Base-by-base conservation (phyloP, 2,797 vertebrate species). In the Chelon auratus region DNA sequence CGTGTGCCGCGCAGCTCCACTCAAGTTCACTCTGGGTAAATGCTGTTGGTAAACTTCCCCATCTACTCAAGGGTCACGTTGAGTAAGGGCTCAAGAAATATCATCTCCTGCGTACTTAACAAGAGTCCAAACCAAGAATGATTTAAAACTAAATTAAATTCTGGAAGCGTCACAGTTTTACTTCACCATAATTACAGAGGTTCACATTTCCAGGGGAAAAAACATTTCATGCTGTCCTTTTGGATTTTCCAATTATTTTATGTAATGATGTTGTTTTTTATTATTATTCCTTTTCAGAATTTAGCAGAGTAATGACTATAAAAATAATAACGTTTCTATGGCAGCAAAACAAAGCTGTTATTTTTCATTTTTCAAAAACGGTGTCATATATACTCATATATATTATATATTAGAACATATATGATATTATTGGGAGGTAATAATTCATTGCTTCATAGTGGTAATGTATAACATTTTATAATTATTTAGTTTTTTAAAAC, bases 1-100 rank as follows among this genome's bases (percentile, higher is more conserved):
- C 78, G 88, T 95, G 93, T 91, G 88, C 88, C 81, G 71, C 75
- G 62, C 78, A 40, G 70, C 69, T 72, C 72, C 62, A 51, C 63
- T 40, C 9, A 4, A 24, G 48, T 37, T 59, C 55, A 56, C 72
- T 47, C 55, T 65, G 67, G 55, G 37, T 62, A 56, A 66, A 83
- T 24, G 52, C 39, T 66, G 47, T 10, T 20, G 37, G 51, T 75
- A 43, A 55, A 64, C 71, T 72, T 73, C 64, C 64, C 54, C 30
- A 37, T 60, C 1, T 0, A 59, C n/a, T 58, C 22, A 47, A 36
- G 43, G 43, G 62, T 65, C 63, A 45, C 22, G 54, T 51, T 50
- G 18, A 58, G 40, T 26, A 56, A 57, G 33, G 12, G 45, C 55
- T n/a, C 30, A 57, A 62, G 52, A 37, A 65, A 71, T 17, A 20